phyloP scores from a whole-genome alignment of 1,140 invertebrate genomes.

The Drosophila sechellia region DNA sequence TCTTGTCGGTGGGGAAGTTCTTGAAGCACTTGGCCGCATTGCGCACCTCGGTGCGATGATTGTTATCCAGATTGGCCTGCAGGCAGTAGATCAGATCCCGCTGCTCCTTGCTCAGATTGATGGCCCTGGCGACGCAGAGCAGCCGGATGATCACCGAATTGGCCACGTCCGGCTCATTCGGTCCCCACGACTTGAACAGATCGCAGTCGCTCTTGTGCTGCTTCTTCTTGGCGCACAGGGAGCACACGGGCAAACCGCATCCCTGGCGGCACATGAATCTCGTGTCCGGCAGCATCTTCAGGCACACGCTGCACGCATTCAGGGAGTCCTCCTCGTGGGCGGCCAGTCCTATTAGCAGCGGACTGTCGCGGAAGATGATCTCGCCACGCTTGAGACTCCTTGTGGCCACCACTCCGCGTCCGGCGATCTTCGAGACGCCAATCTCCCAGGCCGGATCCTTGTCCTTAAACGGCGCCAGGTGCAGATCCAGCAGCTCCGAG shows the following conservation, averaged over 20 bases:
- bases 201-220: conserved; percentile 87
- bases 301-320: conserved; percentile 75
- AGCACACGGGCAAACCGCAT: conserved; percentile 84
- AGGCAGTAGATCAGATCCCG: conserved; percentile 86
- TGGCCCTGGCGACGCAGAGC: conserved; percentile 86
- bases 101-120: conserved; percentile 86
- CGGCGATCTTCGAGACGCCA: conserved; percentile 75
- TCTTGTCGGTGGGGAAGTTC: conserved; percentile 85
- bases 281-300: conserved; percentile 82
- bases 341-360: conserved; percentile 88
- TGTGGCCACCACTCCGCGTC: conserved; percentile 88
- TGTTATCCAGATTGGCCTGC: conserved; percentile 86
- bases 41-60: conserved; percentile 87
- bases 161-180: conserved; percentile 85
- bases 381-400: conserved; percentile 88
- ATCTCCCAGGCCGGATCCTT: conserved; percentile 82
- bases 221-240: conserved; percentile 86
- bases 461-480: conserved; percentile 80
- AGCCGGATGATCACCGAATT: conserved; percentile 86
- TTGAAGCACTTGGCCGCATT: conserved; percentile 87
- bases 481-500: conserved; percentile 73
- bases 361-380: conserved; percentile 88
- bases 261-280: conserved; percentile 85
- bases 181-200: conserved; percentile 86
- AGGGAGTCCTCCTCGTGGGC: conserved; percentile 78